Conservation (phyloP, 2,888 invertebrate species). For the Cantharis flavilabris region DNA sequence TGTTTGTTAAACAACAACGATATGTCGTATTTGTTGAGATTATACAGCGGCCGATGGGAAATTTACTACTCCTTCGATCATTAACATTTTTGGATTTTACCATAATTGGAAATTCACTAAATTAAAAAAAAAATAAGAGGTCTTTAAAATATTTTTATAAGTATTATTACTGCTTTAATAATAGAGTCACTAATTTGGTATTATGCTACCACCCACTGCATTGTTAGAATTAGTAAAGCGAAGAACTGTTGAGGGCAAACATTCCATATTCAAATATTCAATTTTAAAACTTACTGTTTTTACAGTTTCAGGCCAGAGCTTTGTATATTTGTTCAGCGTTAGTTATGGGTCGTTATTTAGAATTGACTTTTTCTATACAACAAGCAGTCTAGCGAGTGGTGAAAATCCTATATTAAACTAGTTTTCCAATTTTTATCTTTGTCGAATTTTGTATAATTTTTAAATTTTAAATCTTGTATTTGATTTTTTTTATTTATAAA, state of each 20-base stretch:
- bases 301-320: neutral
- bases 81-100: conserved; percentile 6
- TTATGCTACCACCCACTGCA: neutral
- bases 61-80: conserved; percentile 10
- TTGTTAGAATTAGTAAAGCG: neutral
- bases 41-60: conserved; percentile 14
- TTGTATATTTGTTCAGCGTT: too few species aligned
- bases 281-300: neutral
- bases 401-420: neutral
- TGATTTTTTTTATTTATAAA: neutral
- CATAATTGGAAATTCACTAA: neutral
- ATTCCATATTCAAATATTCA: neutral
- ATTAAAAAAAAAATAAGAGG: neutral
- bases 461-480: neutral
- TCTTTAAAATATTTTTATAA: too few species aligned
- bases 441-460: neutral
- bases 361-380: neutral
- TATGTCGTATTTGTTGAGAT: conserved; percentile 25
- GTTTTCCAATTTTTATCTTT: neutral
- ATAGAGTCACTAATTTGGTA: neutral
- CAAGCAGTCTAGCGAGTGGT: neutral
- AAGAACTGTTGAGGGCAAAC: neutral
- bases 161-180: too few species aligned
- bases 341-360: too few species aligned
- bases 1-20: conserved; percentile 31